These are phyloP conservation scores for Perca fluviatilis DNA, from an alignment of 2,113 vertebrate species.

Conservation along the genomic window DNA sequence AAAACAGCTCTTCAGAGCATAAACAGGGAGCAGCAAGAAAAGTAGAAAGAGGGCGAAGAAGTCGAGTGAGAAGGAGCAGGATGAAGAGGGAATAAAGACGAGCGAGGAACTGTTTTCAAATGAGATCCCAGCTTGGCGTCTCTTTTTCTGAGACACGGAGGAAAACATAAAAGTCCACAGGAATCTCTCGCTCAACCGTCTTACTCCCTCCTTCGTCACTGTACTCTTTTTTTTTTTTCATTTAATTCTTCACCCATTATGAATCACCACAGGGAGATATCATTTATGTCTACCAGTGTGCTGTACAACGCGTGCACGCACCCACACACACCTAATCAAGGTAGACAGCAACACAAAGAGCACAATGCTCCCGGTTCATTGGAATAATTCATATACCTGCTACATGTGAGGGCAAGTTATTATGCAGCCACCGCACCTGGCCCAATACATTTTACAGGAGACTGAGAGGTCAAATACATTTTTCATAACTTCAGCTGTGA, in stretches of 20 bases:
- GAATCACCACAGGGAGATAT: constrained; percentile 53
- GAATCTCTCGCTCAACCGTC: constrained; percentile 21
- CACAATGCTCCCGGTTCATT: constrained; percentile 33
- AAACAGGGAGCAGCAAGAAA: constrained; percentile 34
- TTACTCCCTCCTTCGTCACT: neutral
- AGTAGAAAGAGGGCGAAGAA: constrained; percentile 9
- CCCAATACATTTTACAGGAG: constrained; percentile 63
- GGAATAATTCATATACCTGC: constrained; percentile 64
- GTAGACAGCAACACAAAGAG: constrained; percentile 44
- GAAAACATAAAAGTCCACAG: constrained; percentile 16
- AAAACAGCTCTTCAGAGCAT: constrained; percentile 43
- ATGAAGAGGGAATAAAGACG: constrained; percentile 14
- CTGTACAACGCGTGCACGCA: constrained; percentile 18
- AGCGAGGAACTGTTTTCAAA: constrained; percentile 49
- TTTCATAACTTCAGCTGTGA: constrained; percentile 73
- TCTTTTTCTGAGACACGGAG: neutral
- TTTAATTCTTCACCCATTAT: constrained; percentile 39
- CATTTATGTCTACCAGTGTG: constrained; percentile 30
- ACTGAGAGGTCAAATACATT: constrained; percentile 69
- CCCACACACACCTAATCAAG: constrained; percentile 27
- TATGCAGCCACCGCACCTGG: constrained; percentile 58
- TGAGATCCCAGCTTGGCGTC: constrained; percentile 20
- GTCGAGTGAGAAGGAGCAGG: constrained; percentile 13
- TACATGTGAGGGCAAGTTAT: constrained; percentile 44
- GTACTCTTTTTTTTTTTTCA: constrained; percentile 7